Base-by-base conservation (phyloP, 92 coral and sea anemone genomes). In the Hydrozoanthus gracilis region DNA sequence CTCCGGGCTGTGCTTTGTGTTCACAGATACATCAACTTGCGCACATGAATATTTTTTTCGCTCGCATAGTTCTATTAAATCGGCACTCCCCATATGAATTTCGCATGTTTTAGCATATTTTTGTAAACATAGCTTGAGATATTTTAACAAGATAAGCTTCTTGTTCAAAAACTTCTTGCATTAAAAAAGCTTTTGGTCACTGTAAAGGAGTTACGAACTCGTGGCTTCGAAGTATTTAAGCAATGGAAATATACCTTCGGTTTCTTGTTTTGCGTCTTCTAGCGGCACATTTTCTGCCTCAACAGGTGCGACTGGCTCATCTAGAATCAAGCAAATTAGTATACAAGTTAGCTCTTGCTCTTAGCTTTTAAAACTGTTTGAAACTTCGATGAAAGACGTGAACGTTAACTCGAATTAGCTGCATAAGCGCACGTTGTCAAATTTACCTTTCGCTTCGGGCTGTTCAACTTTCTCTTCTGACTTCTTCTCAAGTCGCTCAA, bases 41-140 rank as follows among this genome's bases (percentile, higher is more conserved):
- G 56, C 56, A 56, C 66, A 61, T 18, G 82, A 77, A 77, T 77
- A 77, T 35, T 56, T 77, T 50, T 77, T 55, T 77, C 82, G 82
- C 48, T 55, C 44, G 50, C 69, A 4, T 27, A 60, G 69, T 55
- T 77, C 8, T 20, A 3, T 18, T 20, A 45, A 77, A 77, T 27
- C 39, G 39, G 39, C 39, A 27, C 39, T 27, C 39, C 39, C 39
- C 39, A 0, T 27, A 27, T 27, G 39, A 27, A 27, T 27, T 27
- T 27, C 39, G 39, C 39, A 27, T 27, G 39, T 27, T 27, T 27
- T 27, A 27, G 39, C 39, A 27, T 27, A 27, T 0, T 27, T 27
- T 27, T 27, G 39, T 27, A 27, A 27, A 27, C 39, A 27, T 27
- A 27, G 39, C 39, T 27, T 27, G 39, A 27, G 39, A 27, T 0